Evolutionary conservation across 2,113 vertebrate genomes (phyloP), one percentile per base, ranked within the genome.

Genomic region (Azemiops feae): DNA sequence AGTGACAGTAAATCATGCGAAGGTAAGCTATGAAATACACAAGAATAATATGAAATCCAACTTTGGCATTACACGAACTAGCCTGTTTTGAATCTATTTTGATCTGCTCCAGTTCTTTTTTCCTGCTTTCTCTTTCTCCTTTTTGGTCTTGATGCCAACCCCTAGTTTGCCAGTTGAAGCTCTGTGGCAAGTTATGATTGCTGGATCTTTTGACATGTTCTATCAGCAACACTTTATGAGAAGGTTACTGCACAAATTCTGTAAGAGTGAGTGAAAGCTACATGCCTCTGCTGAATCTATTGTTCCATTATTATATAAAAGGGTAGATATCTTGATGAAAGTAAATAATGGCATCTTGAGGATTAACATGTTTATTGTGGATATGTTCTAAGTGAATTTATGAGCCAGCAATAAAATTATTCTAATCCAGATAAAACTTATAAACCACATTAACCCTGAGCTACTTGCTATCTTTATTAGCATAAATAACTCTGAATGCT

Each of bases 1-100:
- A 95, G 94, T 0, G 98, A 98, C 90, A 95, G 96, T 95, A 98
- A 96, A 96, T 97, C 86, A 9, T 99, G 99, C 96, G 89, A 96
- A 95, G 99, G 99, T 99, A 95, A 98, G 98, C 27, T 45, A 69
- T 60, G 47, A 43, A 50, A 52, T 6, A 23, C 23, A 55, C 16
- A 27, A 87, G 43, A 50, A 50, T 16, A 20, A 47, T 30, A 87
- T 87, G 45, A 47, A 50, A 52, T 87, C 27, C 85, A 50, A 2
- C 47, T 25, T 87, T 18, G 47, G 25, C 22, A 50, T 47, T 52
- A 50, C 45, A 50, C 0, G 11, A 23, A 50, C 43, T 47, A 25
- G 22, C 4, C 25, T 87, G 45, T 81, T 81, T 43, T 81, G 43
- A 87, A 87, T 50, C 45, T 50, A 14, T 52, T 50, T 30, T 45